Conservation (phyloP, 2,888 invertebrate species). For the Sinohyriopsis cumingii region DNA sequence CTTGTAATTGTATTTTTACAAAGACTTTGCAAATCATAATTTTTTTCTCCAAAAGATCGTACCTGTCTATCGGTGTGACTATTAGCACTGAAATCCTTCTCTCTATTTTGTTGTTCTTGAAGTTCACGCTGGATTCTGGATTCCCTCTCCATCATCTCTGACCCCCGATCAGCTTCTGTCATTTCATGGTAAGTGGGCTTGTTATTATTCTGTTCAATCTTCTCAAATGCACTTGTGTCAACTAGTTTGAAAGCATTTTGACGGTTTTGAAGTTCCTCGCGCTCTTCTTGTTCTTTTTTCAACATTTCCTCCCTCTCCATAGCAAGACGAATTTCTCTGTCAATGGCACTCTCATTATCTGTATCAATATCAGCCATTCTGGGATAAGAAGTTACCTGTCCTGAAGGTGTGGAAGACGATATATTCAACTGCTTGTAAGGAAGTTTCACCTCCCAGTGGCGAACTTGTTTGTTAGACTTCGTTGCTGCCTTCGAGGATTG, state of each 20-base stretch:
- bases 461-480: slow-evolving; percentile 31
- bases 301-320: slow-evolving; percentile 63
- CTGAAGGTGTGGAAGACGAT: slow-evolving; percentile 14
- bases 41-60: no score
- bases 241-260: slow-evolving; percentile 27
- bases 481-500: slow-evolving; percentile 12
- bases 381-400: slow-evolving; percentile 30
- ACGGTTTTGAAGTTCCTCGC: slow-evolving; percentile 37
- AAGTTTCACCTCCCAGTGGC: slow-evolving; percentile 58
- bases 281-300: slow-evolving; percentile 54
- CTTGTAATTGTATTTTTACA: no score
- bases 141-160: slow-evolving; percentile 51
- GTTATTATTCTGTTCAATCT: slow-evolving; percentile 33
- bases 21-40: no score
- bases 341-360: slow-evolving; percentile 64
- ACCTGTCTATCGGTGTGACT: no score
- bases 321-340: slow-evolving; percentile 65
- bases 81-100: slow-evolving; percentile 22
- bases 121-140: slow-evolving; percentile 48
- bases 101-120: slow-evolving; percentile 48
- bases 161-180: slow-evolving; percentile 64
- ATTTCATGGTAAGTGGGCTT: slow-evolving; percentile 60
- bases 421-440: slow-evolving; percentile 24
- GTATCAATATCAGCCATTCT: slow-evolving; percentile 38
- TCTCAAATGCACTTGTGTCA: slow-evolving; percentile 37